Evolutionary conservation across 1,140 invertebrate species (phyloP), one percentile per base, ranked within the genome.

Genomic region (Panulirus ornatus): DNA sequence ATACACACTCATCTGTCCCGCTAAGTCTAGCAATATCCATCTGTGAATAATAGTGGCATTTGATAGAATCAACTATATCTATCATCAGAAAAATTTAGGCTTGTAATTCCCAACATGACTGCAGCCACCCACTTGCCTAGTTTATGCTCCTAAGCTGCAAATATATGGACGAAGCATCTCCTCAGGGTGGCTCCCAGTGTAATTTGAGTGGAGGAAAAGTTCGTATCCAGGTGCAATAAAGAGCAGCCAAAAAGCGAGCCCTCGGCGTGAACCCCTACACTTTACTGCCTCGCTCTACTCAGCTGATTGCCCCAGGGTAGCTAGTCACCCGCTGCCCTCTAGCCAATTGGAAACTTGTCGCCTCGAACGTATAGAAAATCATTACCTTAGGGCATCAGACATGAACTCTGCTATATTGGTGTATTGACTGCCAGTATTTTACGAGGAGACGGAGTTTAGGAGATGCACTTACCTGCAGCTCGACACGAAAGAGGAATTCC

Each of bases 341-440:
- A 27, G 11, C 76, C 76, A 79, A 51, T 79, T 79, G 76, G 76
- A 40, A 51, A 79, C 42, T 79, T 79, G 76, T 79, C 76, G 76
- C 76, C 76, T 79, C 44, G 6, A 8, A 30, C 22, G 76, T 79
- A 79, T 79, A 51, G 76, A 40, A 79, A 79, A 79, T 79, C 76
- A 79, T 79, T 79, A 79, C 76, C 76, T 79, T 11, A n/a, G 44
- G 44, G 76, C 44, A 27, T 76, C 42, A 79, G 51, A 30, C 76
- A 51, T 47, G 76, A 51, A 51, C 30, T 79, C 42, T 47, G 42
- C 30, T 79, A 79, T 47, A 79, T 47, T 79, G 76, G 42, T 79
- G 76, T 79, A 79, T 79, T 38, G 76, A 79, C 27, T 40, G 36
- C 19, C 42, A 51, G 22, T 22, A 51, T 79, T 79, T 51, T 79